Conservation (phyloP, 2,797 vertebrate species). For the Galagoides demidoff region DNA sequence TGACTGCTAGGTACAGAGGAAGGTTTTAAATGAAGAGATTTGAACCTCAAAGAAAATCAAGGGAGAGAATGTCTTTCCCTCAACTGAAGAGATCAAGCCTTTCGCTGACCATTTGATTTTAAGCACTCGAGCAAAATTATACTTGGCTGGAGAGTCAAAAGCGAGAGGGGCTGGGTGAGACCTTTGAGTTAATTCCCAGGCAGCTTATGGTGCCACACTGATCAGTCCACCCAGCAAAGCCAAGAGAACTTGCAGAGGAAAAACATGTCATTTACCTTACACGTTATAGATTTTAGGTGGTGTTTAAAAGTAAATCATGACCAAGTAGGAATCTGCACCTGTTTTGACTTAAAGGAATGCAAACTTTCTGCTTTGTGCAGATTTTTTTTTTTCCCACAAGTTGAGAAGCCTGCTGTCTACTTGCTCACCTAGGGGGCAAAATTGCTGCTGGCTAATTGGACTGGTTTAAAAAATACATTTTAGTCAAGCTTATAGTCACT, state of each 20-base stretch:
- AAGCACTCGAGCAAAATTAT: slow-evolving; percentile 59
- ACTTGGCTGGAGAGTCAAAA: slow-evolving; percentile 47
- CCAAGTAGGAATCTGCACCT: slow-evolving; percentile 46
- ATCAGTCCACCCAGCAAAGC: slow-evolving; percentile 71
- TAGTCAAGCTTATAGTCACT: slow-evolving; percentile 65
- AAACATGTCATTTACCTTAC: slow-evolving; percentile 75
- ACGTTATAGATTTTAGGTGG: slow-evolving; percentile 18
- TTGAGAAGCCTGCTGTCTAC: slow-evolving; percentile 48
- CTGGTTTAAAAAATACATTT: slow-evolving; percentile 64
- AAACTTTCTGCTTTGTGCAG: slow-evolving; percentile 29
- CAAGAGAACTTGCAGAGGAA: slow-evolving; percentile 74
- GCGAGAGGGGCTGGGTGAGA: background rate
- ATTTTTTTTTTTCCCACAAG: background rate
- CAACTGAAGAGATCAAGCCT: slow-evolving; percentile 76
- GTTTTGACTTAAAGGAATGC: slow-evolving; percentile 32
- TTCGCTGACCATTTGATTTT: slow-evolving; percentile 67
- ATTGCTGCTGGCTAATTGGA: slow-evolving; percentile 56
- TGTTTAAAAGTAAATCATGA: background rate
- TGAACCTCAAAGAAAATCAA: slow-evolving; percentile 84
- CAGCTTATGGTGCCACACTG: slow-evolving; percentile 1
- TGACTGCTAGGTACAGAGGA: slow-evolving; percentile 82
- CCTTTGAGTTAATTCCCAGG: slow-evolving; percentile 42
- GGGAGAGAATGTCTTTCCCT: slow-evolving; percentile 77
- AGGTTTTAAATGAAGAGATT: slow-evolving; percentile 86
- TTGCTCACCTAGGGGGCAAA: slow-evolving; percentile 63